phyloP scores from a whole-genome alignment of 2,113 vertebrate genomes.

The Gymnogyps californianus region DNA sequence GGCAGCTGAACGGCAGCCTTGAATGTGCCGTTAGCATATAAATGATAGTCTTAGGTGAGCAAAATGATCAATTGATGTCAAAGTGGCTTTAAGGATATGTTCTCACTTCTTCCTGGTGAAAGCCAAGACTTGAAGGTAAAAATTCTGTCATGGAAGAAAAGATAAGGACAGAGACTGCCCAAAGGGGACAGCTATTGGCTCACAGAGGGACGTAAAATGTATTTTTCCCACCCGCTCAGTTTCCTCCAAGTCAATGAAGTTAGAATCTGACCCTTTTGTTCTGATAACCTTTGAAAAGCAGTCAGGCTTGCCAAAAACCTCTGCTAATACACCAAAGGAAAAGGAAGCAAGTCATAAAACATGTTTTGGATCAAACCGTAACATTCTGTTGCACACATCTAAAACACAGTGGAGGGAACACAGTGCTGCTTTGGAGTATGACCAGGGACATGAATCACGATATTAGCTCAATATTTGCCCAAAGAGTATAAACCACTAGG shows the following conservation, averaged over 20 bases:
- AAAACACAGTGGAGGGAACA: constrained; percentile 25
- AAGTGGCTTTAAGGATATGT: background rate
- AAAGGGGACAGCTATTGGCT: background rate
- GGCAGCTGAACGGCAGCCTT: background rate
- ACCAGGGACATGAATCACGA: background rate
- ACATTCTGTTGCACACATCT: constrained; percentile 28
- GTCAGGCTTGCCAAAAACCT: background rate
- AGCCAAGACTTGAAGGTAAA: background rate
- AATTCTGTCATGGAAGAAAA: background rate
- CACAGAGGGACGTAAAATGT: background rate
- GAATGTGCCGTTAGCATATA: background rate
- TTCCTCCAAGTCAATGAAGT: background rate
- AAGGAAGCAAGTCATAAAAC: background rate
- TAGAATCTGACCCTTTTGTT: background rate
- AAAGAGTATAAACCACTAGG: background rate
- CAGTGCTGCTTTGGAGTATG: background rate
- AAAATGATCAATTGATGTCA: background rate
- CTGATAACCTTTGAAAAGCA: background rate
- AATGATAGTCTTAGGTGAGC: background rate
- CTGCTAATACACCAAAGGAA: background rate
- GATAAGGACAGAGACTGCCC: background rate
- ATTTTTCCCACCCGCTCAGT: background rate
- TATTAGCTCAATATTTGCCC: constrained; percentile 52
- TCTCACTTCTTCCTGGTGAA: background rate
- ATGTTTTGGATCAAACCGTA: constrained; percentile 40